These are phyloP conservation scores for Pleuronectes platessa DNA, from an alignment of 2,113 vertebrate species.

Conservation along the genomic window DNA sequence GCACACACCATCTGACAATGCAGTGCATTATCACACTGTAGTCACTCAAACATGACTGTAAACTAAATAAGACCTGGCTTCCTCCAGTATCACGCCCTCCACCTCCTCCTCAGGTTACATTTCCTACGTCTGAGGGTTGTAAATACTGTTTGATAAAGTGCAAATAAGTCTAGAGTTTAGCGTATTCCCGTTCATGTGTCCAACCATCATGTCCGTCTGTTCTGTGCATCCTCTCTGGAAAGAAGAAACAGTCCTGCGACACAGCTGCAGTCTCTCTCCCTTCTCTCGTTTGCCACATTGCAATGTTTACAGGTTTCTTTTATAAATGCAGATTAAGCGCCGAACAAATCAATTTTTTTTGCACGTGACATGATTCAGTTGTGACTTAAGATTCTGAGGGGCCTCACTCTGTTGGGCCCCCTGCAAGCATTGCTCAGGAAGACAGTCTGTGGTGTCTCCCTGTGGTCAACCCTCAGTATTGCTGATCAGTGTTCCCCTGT, in stretches of 20 bases:
- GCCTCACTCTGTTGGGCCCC: neutral
- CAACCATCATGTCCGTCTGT: constrained; percentile 4
- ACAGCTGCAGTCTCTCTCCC: neutral
- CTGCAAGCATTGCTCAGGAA: neutral
- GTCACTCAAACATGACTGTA: constrained; percentile 30
- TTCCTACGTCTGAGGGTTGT: constrained; percentile 22
- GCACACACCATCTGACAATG: constrained; percentile 7
- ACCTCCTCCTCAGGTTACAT: constrained; percentile 14
- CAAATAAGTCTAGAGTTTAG: constrained; percentile 40
- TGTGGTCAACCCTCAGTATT: constrained; percentile 1
- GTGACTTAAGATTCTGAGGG: constrained; percentile 25
- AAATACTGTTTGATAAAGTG: constrained; percentile 70
- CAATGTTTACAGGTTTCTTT: constrained; percentile 13
- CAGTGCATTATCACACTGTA: constrained; percentile 13
- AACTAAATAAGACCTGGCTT: constrained; percentile 15
- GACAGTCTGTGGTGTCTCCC: constrained; percentile 15
- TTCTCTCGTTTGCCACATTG: constrained; percentile 25
- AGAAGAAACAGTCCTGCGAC: neutral
- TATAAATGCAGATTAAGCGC: constrained; percentile 29
- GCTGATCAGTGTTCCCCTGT: constrained; percentile 24
- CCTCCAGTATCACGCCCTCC: constrained; percentile 19
- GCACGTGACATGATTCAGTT: constrained; percentile 8
- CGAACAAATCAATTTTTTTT: constrained; percentile 15
- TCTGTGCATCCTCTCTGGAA: neutral
- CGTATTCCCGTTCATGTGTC: constrained; percentile 31